phyloP scores from a whole-genome alignment of 2,113 vertebrate genomes.

The Aegotheles bennettii region DNA sequence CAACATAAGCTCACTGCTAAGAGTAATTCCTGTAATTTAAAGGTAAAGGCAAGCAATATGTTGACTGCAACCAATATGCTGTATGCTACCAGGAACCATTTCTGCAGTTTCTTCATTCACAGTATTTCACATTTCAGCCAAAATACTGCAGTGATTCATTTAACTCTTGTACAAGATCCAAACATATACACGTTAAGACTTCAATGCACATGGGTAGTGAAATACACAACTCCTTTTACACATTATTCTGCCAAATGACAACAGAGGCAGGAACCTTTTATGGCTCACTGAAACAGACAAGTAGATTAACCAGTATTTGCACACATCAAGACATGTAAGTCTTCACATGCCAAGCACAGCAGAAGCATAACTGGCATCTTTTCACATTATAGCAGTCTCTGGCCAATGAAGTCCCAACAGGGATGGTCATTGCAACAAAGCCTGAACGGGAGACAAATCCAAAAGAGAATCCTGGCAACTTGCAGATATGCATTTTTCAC shows the following conservation, averaged over 20 bases:
- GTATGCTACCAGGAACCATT: background rate
- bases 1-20: background rate
- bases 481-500: background rate
- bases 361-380: background rate
- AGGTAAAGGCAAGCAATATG: background rate
- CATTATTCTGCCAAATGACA: background rate
- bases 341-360: background rate
- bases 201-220: background rate
- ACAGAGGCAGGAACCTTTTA: background rate
- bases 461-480: background rate
- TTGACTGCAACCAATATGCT: background rate
- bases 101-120: conserved; percentile 45
- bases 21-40: background rate
- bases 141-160: background rate
- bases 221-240: background rate
- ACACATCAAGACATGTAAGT: background rate
- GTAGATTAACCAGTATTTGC: background rate
- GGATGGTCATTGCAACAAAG: background rate
- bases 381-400: background rate
- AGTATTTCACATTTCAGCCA: conserved; percentile 38
- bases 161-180: background rate
- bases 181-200: background rate
- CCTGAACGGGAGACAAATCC: background rate
- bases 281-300: background rate
- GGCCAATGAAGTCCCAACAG: background rate